Evolutionary conservation across 92 coral and sea anemone genomes (phyloP), one percentile per base, ranked within the genome.

Genomic region (Phymanthus crucifer): DNA sequence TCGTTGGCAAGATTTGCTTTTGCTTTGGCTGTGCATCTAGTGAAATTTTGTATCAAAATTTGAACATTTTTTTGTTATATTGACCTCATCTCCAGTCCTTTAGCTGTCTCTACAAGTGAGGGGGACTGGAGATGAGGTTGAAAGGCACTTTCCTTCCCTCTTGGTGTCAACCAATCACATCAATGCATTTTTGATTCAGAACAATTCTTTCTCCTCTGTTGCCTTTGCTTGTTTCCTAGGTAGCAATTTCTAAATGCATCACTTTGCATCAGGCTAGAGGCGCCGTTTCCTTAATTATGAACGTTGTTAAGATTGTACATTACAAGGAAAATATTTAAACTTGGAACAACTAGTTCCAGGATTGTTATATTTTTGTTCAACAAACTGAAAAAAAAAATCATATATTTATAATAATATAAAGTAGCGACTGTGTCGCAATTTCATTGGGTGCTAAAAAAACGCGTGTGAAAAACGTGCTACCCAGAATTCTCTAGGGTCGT

Each of bases 391-490:
- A 24, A 61, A 38, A 18, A 61, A 77, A 52, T 24, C 35, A 77
- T 70, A 77, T 77, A 77, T 77, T 77, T 77, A 77, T 77, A 37
- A 77, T 77, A 77, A 38, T 38, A 77, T 61, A 64, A 58, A 38
- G 81, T 77, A 77, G 81, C 81, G 81, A 64, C 81, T 77, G 81
- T 77, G 81, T 77, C 81, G 81, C 81, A 50, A 64, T 76, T 69
- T 1, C 69, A 52, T 64, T 40, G 68, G 68, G 68, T 34, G 71
- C 17, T 61, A 27, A 77, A 36, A 50, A 61, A 48, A 52, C 40
- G 81, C 80, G 80, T 77, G 46, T 40, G 40, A 27, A 36, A 61
- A 61, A 61, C 16, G 32, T 29, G 64, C 64, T 61, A 61, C 68
- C 36, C 32, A 24, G 74, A 70, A 70, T 9, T 70, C 74, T 4